Conservation (phyloP, 23 tunicate genomes). For the Styela clava region DNA sequence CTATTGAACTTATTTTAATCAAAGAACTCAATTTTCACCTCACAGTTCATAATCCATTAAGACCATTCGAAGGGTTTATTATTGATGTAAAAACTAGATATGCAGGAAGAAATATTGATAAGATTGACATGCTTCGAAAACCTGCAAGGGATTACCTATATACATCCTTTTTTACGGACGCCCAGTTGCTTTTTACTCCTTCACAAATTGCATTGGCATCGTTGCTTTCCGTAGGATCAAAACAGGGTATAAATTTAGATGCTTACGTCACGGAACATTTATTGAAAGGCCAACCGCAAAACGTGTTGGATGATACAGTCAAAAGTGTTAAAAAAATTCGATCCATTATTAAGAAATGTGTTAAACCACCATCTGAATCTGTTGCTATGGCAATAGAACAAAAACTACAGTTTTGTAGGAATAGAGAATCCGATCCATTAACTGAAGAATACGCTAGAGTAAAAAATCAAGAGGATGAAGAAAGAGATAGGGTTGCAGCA, state of each 20-base stretch:
- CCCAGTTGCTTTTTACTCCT: slow-evolving; percentile 57
- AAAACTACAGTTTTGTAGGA: slow-evolving; percentile 47
- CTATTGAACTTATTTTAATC: slow-evolving; percentile 68
- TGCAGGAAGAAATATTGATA: slow-evolving; percentile 31
- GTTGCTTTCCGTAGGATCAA: slow-evolving; percentile 76
- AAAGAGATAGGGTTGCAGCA: slow-evolving; percentile 43
- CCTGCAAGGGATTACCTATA: slow-evolving; percentile 60
- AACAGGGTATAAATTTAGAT: slow-evolving; percentile 57
- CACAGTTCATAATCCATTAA: slow-evolving; percentile 77
- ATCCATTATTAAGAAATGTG: slow-evolving; percentile 25
- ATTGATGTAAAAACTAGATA: slow-evolving; percentile 83
- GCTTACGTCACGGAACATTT: slow-evolving; percentile 69
- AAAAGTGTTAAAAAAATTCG: slow-evolving; percentile 65
- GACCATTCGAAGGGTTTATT: slow-evolving; percentile 93
- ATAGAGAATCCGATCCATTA: slow-evolving; percentile 67
- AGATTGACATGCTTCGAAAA: slow-evolving; percentile 59
- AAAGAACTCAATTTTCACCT: slow-evolving; percentile 87
- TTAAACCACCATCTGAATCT: not conserved
- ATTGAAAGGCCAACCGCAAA: slow-evolving; percentile 47
- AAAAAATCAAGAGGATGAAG: slow-evolving; percentile 35
- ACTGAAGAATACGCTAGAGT: slow-evolving; percentile 47
- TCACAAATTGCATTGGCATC: slow-evolving; percentile 90
- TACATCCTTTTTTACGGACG: slow-evolving; percentile 64
- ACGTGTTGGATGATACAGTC: slow-evolving; percentile 46
- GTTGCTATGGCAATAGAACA: slow-evolving; percentile 17